These are phyloP conservation scores for Falcunculus frontatus DNA, from an alignment of 2,113 vertebrate genomes.

Conservation along the genomic window DNA sequence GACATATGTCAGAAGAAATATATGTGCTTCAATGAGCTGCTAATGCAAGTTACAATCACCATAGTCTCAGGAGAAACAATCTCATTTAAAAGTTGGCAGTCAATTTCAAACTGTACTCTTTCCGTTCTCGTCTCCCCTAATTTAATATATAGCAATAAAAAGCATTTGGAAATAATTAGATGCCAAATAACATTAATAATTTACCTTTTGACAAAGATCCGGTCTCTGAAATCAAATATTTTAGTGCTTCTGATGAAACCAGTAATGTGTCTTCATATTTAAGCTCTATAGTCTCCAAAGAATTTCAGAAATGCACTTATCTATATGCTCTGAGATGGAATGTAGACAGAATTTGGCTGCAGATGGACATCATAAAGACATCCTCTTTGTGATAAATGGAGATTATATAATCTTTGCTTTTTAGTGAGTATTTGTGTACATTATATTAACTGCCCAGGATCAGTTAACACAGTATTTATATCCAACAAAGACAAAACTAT, in stretches of 20 bases:
- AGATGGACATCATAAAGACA: background rate
- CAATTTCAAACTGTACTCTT: background rate
- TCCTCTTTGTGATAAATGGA: background rate
- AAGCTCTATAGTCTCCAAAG: background rate
- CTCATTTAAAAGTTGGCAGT: conserved; percentile 65
- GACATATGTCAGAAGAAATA: conserved; percentile 34
- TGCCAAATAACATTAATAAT: conserved; percentile 28
- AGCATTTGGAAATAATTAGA: conserved; percentile 48
- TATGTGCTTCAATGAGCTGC: conserved; percentile 13
- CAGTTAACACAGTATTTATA: background rate
- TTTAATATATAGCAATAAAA: conserved; percentile 31
- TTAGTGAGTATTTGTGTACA: background rate
- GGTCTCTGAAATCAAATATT: background rate
- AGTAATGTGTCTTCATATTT: background rate
- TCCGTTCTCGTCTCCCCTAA: background rate
- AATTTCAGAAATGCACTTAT: background rate
- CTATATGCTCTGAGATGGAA: background rate
- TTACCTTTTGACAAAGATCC: background rate
- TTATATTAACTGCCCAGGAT: background rate
- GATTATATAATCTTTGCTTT: background rate
- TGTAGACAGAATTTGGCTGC: background rate
- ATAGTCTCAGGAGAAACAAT: conserved; percentile 49
- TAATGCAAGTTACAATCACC: conserved; percentile 36
- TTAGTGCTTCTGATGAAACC: background rate
- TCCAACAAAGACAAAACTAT: background rate